Base-by-base conservation (phyloP, 2,888 invertebrate species). In the Orthosia gothica region DNA sequence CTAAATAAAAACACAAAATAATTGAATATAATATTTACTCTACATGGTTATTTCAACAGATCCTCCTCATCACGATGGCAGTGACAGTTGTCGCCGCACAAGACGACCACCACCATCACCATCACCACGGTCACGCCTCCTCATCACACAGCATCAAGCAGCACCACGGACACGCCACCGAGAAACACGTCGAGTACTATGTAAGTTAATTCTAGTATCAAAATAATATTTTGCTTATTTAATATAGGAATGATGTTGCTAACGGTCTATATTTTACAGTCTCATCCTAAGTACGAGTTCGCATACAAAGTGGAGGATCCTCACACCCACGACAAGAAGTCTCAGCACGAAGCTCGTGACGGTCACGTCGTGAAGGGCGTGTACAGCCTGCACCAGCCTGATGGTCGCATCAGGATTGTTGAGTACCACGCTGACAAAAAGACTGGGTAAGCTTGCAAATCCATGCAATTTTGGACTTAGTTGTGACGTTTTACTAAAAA, bases 341-440 rank as follows among this genome's bases (percentile, higher is more conserved):
- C 91, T 81, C 97, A 97, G 87, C 91, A 94, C 70, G 97, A 97
- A 90, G 88, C 92, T 75, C 93, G 95, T 57, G 95, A 96, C 90
- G 97, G 97, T 3, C 95, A 97, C 87, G 94, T 94, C 59, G 97
- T 97, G 71, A 95, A 96, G 89, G 97, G 97, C 49, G 95, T 96
- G 85, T 97, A 97, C 90, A 95, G 94, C 61, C 91, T 97, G 70
- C 94, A 95, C 80, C 94, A 97, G 83, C 93, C 96, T 32, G 95
- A 94, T 66, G 88, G 88, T 26, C 82, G 95, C 81, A 84, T 95
- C 74, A 92, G 96, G 82, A 94, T 94, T 47, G 96, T 97, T 16
- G 92, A 95, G 84, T 96, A 97, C 89, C 92, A 91, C 79, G 95
- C 96, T 13, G 96, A 95, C 83, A 81, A 83, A 92, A 95, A 83